phyloP scores from a whole-genome alignment of 2,113 vertebrate genomes.

The Tupaia tana region DNA sequence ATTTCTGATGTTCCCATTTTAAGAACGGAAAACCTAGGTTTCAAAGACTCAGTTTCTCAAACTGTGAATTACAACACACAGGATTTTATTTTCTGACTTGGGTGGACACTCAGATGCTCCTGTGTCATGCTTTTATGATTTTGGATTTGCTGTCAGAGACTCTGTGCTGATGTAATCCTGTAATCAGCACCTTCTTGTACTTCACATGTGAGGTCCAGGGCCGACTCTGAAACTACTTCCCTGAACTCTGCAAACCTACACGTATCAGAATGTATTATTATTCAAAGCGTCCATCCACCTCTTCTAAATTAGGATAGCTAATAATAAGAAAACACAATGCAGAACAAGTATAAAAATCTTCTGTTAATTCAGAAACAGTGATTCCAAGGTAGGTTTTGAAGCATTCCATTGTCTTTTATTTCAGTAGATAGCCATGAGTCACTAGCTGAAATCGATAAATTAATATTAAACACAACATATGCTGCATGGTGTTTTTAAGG shows the following conservation, averaged over 20 bases:
- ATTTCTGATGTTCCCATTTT: background rate
- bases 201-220: background rate
- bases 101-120: background rate
- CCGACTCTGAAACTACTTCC: background rate
- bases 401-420: background rate
- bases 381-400: background rate
- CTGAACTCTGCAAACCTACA: background rate
- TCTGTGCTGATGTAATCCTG: background rate
- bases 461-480: constrained; percentile 9
- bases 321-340: background rate
- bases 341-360: background rate
- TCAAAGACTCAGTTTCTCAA: background rate
- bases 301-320: background rate
- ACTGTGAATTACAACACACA: background rate
- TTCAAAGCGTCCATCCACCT: background rate
- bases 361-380: background rate
- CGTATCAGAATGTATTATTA: background rate
- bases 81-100: background rate
- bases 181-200: background rate
- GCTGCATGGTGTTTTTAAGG: background rate
- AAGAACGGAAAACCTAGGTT: background rate
- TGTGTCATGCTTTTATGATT: background rate
- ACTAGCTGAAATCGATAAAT: constrained; percentile 26
- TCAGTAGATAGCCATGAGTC: background rate
- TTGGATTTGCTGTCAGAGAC: background rate